Base-by-base conservation (phyloP, 2,888 invertebrate species). In the Oegoconia quadripuncta region DNA sequence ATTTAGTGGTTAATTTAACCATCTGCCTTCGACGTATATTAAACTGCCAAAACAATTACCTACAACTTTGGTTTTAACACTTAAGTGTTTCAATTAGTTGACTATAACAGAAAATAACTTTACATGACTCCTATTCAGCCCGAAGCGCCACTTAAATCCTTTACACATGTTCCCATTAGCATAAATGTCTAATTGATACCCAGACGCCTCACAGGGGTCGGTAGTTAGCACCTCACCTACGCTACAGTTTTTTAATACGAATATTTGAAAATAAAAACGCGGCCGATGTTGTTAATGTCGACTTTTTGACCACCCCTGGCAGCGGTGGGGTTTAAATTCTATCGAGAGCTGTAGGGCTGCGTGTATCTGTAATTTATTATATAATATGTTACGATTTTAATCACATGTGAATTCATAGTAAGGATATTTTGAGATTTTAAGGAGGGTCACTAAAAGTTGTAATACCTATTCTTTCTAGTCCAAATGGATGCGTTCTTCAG, bases 201-300 rank as follows among this genome's bases (percentile, higher is more conserved):
- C 55, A 54, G 44, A 51, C 39, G 39, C 37, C 55, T 57, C 60
- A 46, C 54, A 46, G 67, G 76, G 65, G 50, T 46, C 39, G 51
- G 59, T 62, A 65, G 71, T 82, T 82, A 81, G 74, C 82, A 81
- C 82, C 79, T 82, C 69, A 61, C 61, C 55, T 48, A 53, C 51
- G 48, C 45, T 4, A 2, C 16, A 16, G 9, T 12, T 34, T 37
- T 34, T 44, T 16, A 32, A 34, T 11, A 11, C 8, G 22, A 4
- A 7, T 9, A 17, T 5, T 25, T 13, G 9, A 12, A 32, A 7
- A 22, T 6, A 41, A 36, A 34, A 41, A 39, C 8, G 11, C 12
- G 23, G 27, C 26, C 29, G 42, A 39, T 54, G 60, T 54, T 52
- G 59, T 63, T 65, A 53, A 55, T 56, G 50, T 50, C 55, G n/a